phyloP scores from a whole-genome alignment of 2,888 invertebrate genomes.

The Cryptophagus acutangulus region DNA sequence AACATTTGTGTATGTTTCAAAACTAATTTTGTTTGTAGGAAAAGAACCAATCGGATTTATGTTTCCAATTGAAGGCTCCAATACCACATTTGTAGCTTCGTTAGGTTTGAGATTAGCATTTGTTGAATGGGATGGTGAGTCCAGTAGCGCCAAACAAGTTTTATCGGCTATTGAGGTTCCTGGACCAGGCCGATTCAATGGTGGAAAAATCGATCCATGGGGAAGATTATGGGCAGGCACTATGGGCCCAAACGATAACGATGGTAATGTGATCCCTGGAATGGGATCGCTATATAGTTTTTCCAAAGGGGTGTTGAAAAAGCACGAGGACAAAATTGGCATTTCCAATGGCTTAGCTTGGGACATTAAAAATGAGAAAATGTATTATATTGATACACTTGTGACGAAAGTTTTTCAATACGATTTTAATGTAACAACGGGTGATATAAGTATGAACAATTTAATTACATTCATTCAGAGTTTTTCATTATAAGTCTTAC shows the following conservation, averaged over 20 bases:
- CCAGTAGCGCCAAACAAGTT: slow-evolving; percentile 48
- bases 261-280: slow-evolving; percentile 23
- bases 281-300: slow-evolving; percentile 49
- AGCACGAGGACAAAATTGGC: slow-evolving; percentile 43
- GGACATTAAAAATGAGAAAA: slow-evolving; percentile 58
- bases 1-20: no score
- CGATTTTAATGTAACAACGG: slow-evolving; percentile 51
- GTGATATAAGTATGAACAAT: slow-evolving; percentile 12
- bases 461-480: background rate
- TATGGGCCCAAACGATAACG: slow-evolving; percentile 25
- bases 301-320: slow-evolving; percentile 24
- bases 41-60: slow-evolving; percentile 50
- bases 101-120: slow-evolving; percentile 54
- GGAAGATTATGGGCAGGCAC: slow-evolving; percentile 50
- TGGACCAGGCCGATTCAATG: slow-evolving; percentile 61
- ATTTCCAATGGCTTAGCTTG: slow-evolving; percentile 74
- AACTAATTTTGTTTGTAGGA: slow-evolving; percentile 23
- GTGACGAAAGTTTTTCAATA: slow-evolving; percentile 61
- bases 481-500: no score
- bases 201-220: slow-evolving; percentile 67
- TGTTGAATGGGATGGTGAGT: slow-evolving; percentile 60
- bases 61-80: slow-evolving; percentile 57
- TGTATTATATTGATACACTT: slow-evolving; percentile 64
- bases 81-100: slow-evolving; percentile 59
- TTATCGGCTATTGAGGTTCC: slow-evolving; percentile 54